Conservation (phyloP, 2,888 invertebrate species). For the Chrysolina americana region DNA sequence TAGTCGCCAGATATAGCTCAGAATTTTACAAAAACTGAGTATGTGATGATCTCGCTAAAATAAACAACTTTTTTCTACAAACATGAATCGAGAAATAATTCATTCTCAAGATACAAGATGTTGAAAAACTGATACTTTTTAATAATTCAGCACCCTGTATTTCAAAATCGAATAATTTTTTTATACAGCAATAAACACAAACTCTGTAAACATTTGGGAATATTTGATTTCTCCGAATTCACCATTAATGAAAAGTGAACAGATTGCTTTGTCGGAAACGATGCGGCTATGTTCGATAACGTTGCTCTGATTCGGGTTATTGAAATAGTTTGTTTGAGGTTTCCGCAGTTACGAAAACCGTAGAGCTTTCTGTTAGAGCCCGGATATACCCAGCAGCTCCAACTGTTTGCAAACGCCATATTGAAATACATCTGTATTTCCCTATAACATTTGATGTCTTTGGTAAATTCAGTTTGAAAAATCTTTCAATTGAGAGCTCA, state of each 20-base stretch:
- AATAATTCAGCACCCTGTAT: too few species aligned
- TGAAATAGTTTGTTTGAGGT: conserved; percentile 1
- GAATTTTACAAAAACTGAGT: too few species aligned
- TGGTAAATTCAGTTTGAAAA: background rate
- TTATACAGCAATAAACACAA: too few species aligned
- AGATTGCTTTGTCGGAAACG: background rate
- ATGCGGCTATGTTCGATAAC: background rate
- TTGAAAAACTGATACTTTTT: too few species aligned
- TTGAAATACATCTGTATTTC: background rate
- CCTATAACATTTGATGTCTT: background rate
- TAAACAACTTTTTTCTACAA: too few species aligned
- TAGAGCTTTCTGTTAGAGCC: background rate
- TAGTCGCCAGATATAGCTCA: too few species aligned
- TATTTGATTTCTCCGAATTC: background rate
- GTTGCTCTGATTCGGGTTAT: background rate
- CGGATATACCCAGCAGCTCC: background rate
- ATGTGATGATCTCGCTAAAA: too few species aligned
- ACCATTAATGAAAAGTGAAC: background rate
- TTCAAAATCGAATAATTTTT: too few species aligned
- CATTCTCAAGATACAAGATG: too few species aligned
- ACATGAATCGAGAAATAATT: too few species aligned
- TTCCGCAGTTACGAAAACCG: background rate
- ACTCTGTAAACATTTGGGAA: too few species aligned
- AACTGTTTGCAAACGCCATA: background rate
- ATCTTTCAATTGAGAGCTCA: background rate